Conservation (phyloP, 2,113 vertebrate genomes). For the Clinocottus analis region DNA sequence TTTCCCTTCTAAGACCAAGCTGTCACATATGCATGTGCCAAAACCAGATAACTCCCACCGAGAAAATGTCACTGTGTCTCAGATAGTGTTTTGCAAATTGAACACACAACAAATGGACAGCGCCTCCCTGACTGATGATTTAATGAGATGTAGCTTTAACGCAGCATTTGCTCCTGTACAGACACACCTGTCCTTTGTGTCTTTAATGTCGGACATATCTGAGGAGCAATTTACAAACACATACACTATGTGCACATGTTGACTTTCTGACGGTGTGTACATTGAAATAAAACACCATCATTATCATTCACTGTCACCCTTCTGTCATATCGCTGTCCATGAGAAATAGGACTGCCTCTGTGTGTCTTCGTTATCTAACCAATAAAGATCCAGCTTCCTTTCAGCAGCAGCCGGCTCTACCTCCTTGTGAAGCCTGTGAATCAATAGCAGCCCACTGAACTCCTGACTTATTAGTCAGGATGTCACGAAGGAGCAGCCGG, state of each 20-base stretch:
- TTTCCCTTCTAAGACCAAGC: conserved; percentile 66
- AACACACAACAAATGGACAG: conserved; percentile 32
- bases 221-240: conserved; percentile 17
- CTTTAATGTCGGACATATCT: conserved; percentile 14
- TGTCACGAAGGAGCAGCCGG: conserved; percentile 62
- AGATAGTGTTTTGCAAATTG: conserved; percentile 58
- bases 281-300: conserved; percentile 15
- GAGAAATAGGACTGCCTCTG: conserved; percentile 30
- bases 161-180: conserved; percentile 2
- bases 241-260: not conserved
- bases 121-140: conserved; percentile 20
- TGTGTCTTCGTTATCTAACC: conserved; percentile 40
- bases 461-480: conserved; percentile 68
- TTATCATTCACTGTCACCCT: conserved; percentile 24
- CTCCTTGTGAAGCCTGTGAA: conserved; percentile 30
- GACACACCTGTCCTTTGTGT: not conserved
- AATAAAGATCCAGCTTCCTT: conserved; percentile 43
- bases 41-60: conserved; percentile 67
- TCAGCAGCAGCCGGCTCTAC: conserved; percentile 34
- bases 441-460: conserved; percentile 52
- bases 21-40: conserved; percentile 45
- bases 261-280: conserved; percentile 6
- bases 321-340: conserved; percentile 10
- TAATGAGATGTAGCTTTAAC: conserved; percentile 36
- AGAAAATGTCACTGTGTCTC: conserved; percentile 71